These are phyloP conservation scores for Pygocentrus nattereri DNA, from an alignment of 2,797 vertebrate genomes.

Conservation along the genomic window DNA sequence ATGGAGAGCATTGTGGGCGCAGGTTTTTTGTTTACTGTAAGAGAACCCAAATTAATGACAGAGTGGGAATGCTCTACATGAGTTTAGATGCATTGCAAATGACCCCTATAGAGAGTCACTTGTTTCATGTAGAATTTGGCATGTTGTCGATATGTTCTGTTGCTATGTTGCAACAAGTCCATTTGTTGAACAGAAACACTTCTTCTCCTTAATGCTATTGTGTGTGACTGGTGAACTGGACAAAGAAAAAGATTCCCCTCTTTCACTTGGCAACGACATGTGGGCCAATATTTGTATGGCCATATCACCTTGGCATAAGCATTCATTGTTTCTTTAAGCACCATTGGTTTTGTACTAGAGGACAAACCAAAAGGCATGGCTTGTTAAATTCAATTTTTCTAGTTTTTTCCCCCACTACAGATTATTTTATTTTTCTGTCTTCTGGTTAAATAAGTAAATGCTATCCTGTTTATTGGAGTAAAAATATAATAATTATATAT, in stretches of 20 bases:
- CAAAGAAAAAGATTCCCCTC: neutral
- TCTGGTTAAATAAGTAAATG: neutral
- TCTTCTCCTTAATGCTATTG: neutral
- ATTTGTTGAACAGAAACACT: conserved; percentile 22
- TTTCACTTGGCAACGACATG: conserved; percentile 1
- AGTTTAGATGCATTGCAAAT: neutral
- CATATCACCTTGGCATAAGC: neutral
- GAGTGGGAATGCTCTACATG: neutral
- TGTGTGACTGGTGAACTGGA: conserved; percentile 9
- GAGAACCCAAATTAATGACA: neutral
- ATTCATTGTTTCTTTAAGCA: conserved; percentile 15
- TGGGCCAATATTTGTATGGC: conserved; percentile 25
- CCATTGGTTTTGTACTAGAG: neutral
- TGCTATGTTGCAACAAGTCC: conserved; percentile 1
- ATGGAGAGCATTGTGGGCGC: neutral
- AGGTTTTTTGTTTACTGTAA: neutral
- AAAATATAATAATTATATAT: too few relatives aligned
- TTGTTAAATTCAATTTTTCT: neutral
- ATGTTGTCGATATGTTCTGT: neutral
- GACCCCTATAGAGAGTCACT: neutral
- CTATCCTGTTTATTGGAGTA: neutral
- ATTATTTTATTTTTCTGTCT: neutral
- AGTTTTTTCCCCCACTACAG: neutral
- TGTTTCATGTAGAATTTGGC: neutral
- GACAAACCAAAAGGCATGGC: neutral